Conservation (phyloP, 2,797 vertebrate species). For the Melanotaenia trifasciata region DNA sequence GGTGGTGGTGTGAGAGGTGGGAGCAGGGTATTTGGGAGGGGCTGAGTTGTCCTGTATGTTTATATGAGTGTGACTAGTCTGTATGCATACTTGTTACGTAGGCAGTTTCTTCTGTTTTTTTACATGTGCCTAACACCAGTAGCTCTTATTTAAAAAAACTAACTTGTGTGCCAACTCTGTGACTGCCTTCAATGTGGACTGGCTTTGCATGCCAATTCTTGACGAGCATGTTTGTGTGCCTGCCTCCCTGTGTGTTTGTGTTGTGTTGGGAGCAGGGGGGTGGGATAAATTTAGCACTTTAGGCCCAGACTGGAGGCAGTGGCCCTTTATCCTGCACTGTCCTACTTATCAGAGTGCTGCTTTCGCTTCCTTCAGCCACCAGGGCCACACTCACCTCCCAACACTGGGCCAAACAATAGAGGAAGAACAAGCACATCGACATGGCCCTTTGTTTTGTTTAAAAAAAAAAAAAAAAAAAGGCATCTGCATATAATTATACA, state of each 20-base stretch:
- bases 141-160: constrained; percentile 10
- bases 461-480: constrained; percentile 24
- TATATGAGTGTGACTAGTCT: neutral
- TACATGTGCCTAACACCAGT: neutral
- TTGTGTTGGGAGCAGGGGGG: constrained; percentile 66
- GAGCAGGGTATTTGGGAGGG: constrained; percentile 5
- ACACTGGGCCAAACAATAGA: constrained; percentile 45
- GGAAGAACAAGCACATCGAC: constrained; percentile 42
- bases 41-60: constrained; percentile 15
- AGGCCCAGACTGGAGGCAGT: constrained; percentile 86
- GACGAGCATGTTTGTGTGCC: constrained; percentile 55
- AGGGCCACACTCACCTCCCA: constrained; percentile 62
- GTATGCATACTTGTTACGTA: neutral
- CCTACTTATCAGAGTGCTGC: constrained; percentile 86
- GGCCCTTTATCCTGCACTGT: constrained; percentile 90
- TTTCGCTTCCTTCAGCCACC: constrained; percentile 71
- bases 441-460: constrained; percentile 12
- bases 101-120: constrained; percentile 10
- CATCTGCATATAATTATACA: constrained; percentile 12
- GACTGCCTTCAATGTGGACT: constrained; percentile 33
- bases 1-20: constrained; percentile 17
- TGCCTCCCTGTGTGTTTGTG: constrained; percentile 66
- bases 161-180: constrained; percentile 6
- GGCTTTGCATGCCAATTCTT: constrained; percentile 53
- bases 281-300: constrained; percentile 83